Base-by-base conservation (phyloP, 2,797 vertebrate genomes). In the Ptychadena robeensis region DNA sequence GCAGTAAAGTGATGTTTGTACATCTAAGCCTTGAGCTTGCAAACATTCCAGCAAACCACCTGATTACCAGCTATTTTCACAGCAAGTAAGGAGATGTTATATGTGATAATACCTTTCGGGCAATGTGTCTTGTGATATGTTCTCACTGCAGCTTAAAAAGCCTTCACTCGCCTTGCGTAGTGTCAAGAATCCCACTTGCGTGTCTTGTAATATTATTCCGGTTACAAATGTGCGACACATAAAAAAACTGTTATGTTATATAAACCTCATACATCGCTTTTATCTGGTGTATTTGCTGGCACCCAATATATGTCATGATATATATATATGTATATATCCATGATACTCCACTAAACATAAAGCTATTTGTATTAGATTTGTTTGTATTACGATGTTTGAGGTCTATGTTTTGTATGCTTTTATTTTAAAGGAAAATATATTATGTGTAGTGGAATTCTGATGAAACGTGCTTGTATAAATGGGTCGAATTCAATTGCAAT, bases 111-210 rank as follows among this genome's bases (percentile, higher is more conserved):
- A 82, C 57, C 66, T 82, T 37, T 82, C 28, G 27, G 81, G 73
- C 81, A 77, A 40, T 77, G 35, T 71, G 81, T 77, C 81, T 78
- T 79, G 40, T 83, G 74, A 83, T 83, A 83, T 83, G 59, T 79
- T 72, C 81, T 83, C 73, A 65, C 27, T 63, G 67, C 35, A 76
- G 32, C 81, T 53, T 53, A 66, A 72, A 69, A 77, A 48, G 31
- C 73, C 35, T 77, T 82, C 69, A 27, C 81, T 6, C 35, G 34
- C 68, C 65, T 9, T 66, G 69, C 44, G 59, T 72, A 28, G 69
- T 83, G 74, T 77, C 74, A 83, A 66, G 38, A 78, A 72, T 83
- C 67, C 38, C 53, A 30, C 67, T 71, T 71, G 48, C 34, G 38
- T 82, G 81, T 70, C 37, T 82, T 82, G 22, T 31, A 53, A 53